phyloP scores from a whole-genome alignment of 1,140 invertebrate species.

The Trichoplusia ni region DNA sequence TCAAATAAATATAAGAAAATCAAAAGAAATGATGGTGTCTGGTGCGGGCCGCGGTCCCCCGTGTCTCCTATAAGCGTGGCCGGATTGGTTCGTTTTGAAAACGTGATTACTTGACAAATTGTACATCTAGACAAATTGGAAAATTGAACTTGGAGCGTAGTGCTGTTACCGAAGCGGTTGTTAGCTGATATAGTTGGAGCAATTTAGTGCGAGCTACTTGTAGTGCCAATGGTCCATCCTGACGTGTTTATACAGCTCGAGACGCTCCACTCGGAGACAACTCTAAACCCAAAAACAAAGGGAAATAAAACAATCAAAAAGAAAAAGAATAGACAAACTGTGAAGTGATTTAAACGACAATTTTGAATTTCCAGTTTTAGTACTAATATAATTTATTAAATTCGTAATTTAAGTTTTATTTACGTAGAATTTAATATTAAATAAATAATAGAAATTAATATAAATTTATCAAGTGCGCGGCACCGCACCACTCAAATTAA shows the following conservation, averaged over 20 bases:
- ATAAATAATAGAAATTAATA: constrained; percentile 15
- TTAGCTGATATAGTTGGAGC: constrained; percentile 34
- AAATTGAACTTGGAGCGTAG: constrained; percentile 10
- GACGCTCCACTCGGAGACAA: constrained; percentile 7
- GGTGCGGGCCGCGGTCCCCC: constrained; percentile 64
- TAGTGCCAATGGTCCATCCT: constrained; percentile 53
- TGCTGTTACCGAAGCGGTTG: constrained; percentile 41
- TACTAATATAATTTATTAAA: background rate
- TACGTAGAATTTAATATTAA: constrained; percentile 1
- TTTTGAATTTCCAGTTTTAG: constrained; percentile 1
- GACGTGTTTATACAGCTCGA: constrained; percentile 44
- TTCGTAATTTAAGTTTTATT: background rate
- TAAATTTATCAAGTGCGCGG: constrained; percentile 40
- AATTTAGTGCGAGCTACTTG: constrained; percentile 49
- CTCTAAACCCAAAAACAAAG: constrained; percentile 14
- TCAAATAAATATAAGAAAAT: constrained; percentile 58
- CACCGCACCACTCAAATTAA: constrained; percentile 56
- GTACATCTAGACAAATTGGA: background rate
- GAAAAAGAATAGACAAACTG: constrained; percentile 29
- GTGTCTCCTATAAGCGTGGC: constrained; percentile 37
- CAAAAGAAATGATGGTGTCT: constrained; percentile 51
- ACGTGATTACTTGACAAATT: background rate
- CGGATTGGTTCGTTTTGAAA: constrained; percentile 2
- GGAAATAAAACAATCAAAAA: constrained; percentile 35
- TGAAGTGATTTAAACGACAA: constrained; percentile 1